phyloP scores from a whole-genome alignment of 2,888 invertebrate species.

The Diadegma fenestrale region DNA sequence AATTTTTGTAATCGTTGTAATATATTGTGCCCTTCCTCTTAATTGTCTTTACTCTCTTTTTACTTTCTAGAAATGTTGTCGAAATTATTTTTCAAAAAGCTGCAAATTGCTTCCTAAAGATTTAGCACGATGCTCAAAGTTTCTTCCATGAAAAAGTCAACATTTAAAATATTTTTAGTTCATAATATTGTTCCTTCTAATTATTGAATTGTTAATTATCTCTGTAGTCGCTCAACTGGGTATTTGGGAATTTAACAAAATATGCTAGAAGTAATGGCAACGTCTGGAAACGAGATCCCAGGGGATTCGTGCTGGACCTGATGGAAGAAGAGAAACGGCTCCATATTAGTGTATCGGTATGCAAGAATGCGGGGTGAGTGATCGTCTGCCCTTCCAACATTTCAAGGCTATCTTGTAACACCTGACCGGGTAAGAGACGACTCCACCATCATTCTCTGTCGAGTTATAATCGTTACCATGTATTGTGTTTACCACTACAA shows the following conservation, averaged over 20 bases:
- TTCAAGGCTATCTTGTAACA: constrained; percentile 80
- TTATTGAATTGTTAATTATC: neutral
- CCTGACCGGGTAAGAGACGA: constrained; percentile 41
- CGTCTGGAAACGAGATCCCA: neutral
- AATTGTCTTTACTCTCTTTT: too few relatives aligned
- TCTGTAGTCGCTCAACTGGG: too few relatives aligned
- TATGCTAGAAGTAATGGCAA: neutral
- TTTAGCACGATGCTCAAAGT: too few relatives aligned
- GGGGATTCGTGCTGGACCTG: neutral
- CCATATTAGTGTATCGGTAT: constrained; percentile 6
- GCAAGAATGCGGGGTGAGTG: constrained; percentile 80
- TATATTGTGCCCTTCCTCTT: too few relatives aligned
- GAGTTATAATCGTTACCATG: constrained; percentile 39
- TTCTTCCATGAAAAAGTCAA: too few relatives aligned
- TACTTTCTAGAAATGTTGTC: too few relatives aligned
- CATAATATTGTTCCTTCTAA: neutral
- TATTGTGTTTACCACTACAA: constrained; percentile 39
- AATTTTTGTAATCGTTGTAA: too few relatives aligned
- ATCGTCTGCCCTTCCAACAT: constrained; percentile 74
- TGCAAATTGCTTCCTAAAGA: too few relatives aligned
- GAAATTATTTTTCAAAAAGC: too few relatives aligned
- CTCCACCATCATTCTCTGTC: constrained; percentile 36
- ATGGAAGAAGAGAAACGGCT: constrained; percentile 7
- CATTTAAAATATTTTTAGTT: too few relatives aligned
- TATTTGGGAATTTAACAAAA: neutral